phyloP scores from a whole-genome alignment of 1,140 invertebrate species.

The Drosophila erecta region DNA sequence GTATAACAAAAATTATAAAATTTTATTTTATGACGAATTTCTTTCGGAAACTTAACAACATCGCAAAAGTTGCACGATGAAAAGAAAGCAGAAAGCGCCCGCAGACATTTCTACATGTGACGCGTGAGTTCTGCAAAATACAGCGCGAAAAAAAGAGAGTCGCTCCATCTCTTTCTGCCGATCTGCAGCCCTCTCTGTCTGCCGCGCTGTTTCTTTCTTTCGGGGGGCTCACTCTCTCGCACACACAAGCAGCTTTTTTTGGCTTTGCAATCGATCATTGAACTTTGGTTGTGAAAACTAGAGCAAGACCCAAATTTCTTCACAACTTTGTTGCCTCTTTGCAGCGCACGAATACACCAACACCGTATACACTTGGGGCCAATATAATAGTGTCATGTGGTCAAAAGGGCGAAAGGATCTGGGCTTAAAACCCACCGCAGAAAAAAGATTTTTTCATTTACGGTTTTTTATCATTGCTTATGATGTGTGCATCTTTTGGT shows the following conservation, averaged over 20 bases:
- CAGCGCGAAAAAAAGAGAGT: conserved; percentile 52
- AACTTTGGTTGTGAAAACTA: conserved; percentile 83
- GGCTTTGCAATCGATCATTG: conserved; percentile 81
- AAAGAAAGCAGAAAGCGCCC: conserved; percentile 78
- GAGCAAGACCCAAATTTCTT: conserved; percentile 84
- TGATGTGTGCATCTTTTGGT: no score
- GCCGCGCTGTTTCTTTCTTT: conserved; percentile 5
- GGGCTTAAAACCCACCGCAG: neutral
- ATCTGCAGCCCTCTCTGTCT: conserved; percentile 11
- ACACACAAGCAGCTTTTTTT: conserved; percentile 60
- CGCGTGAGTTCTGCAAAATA: conserved; percentile 73
- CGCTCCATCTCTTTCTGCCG: conserved; percentile 14
- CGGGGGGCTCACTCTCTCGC: conserved; percentile 16
- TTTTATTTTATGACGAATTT: conserved; percentile 72
- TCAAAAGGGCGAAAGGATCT: neutral
- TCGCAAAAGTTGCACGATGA: conserved; percentile 74
- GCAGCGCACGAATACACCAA: conserved; percentile 19
- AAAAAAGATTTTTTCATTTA: no score
- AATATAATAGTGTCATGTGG: neutral
- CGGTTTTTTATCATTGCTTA: no score
- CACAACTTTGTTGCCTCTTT: conserved; percentile 57
- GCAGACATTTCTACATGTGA: conserved; percentile 73
- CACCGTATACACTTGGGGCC: conserved; percentile 1
- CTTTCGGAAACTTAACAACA: conserved; percentile 64
- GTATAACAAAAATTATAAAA: conserved; percentile 60